These are phyloP conservation scores for Polydrusus pterygomalis DNA, from an alignment of 2,888 invertebrate species.

Conservation along the genomic window DNA sequence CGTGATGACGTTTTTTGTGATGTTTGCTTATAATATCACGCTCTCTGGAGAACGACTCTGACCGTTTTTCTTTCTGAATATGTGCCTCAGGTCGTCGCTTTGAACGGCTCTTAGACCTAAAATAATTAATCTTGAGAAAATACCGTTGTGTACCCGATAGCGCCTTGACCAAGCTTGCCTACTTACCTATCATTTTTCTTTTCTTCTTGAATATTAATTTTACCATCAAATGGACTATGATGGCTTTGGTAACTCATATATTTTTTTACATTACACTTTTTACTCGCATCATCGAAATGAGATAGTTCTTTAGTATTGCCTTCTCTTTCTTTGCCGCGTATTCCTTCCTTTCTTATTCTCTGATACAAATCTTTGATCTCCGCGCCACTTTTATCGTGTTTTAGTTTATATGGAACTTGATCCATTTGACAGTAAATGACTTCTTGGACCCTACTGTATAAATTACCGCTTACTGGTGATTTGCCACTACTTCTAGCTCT, in stretches of 20 bases:
- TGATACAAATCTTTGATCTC: slow-evolving; percentile 44
- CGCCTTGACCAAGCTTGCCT: not conserved
- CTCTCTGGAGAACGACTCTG: not conserved
- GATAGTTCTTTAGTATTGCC: not conserved
- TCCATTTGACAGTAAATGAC: slow-evolving; percentile 48
- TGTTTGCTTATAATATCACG: not conserved
- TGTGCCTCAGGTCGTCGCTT: not conserved
- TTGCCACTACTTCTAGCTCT: slow-evolving; percentile 18
- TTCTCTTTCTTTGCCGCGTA: not conserved
- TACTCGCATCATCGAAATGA: not conserved
- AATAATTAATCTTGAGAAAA: not conserved
- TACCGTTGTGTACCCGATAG: not conserved
- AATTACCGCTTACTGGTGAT: not conserved
- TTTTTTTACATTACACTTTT: not conserved
- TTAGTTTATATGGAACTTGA: slow-evolving; percentile 33
- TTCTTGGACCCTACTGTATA: slow-evolving; percentile 40
- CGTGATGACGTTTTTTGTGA: slow-evolving; percentile 2
- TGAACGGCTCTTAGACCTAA: slow-evolving; percentile 4
- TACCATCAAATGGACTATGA: not conserved
- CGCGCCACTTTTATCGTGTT: slow-evolving; percentile 33
- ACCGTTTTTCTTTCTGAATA: not conserved
- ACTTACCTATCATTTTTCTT: slow-evolving; percentile 14
- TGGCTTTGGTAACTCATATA: not conserved
- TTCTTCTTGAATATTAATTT: not conserved
- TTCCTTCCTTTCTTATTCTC: slow-evolving; percentile 27